Evolutionary conservation across 2,888 invertebrate genomes (phyloP), one percentile per base, ranked within the genome.

Genomic region (Tridacna gigas): DNA sequence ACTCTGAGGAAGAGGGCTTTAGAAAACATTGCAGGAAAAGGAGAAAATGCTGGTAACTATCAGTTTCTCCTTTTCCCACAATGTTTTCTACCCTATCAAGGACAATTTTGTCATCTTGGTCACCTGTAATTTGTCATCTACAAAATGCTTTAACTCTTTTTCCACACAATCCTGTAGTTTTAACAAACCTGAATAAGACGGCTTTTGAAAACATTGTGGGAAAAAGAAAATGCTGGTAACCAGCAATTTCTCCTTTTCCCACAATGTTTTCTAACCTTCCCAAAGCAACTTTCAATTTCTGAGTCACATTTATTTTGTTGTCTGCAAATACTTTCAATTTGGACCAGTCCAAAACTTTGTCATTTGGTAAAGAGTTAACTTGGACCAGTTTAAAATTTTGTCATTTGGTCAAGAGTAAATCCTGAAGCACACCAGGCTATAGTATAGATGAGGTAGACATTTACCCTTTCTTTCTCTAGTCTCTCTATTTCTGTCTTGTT

Each of bases 401-500:
- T n/a, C 13, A 71, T 51, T 51, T 51, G 51, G 11, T 15, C 51
- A 51, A 51, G 51, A 51, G 15, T 11, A 51, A 51, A 15, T 13
- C 15, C 12, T 51, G 51, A 15, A 56, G 20, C 37, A 56, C 3
- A 20, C 56, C 20, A 56, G 11, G 9, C 15, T 20, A 56, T 56
- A 56, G 56, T 20, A 15, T 56, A 15, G 9, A 56, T 20, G 11
- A 5, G 18, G 9, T 20, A 56, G 2, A 51, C 12, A 51, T 20
- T 56, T 80, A 92, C 93, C 91, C 93, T 93, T 85, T 93, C 92
- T 67, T 90, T 91, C 76, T 92, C 92, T 25, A 94, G 79, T 74
- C 89, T 90, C 26, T 94, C 93, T 74, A 92, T 91, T 74, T 93
- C 93, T 45, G 91, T 89, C 74, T 92, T 93, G 78, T 91, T 93